These are phyloP conservation scores for Eonycteris spelaea DNA, from an alignment of 2,113 vertebrate species.

Conservation along the genomic window DNA sequence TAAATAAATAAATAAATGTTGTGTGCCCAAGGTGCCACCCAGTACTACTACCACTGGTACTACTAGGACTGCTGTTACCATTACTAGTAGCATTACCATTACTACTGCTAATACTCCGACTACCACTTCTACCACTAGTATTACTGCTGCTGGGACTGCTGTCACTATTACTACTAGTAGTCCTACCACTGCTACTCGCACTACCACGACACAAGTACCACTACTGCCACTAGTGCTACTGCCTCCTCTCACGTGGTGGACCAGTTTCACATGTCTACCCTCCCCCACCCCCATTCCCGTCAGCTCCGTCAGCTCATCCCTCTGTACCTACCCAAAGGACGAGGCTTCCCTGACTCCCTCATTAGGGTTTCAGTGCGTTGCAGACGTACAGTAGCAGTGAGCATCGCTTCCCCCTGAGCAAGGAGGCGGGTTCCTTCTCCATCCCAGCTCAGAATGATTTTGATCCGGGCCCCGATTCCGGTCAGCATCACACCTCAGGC, in stretches of 20 bases:
- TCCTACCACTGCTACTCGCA: fast-evolving
- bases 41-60: background rate
- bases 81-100: too few species aligned
- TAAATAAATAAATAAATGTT: too few species aligned
- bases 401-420: background rate
- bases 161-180: background rate
- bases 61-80: background rate
- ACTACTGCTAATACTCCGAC: too few species aligned
- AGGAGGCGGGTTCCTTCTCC: background rate
- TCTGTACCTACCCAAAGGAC: background rate
- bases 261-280: background rate
- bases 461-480: background rate
- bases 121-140: background rate
- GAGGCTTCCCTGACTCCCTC: background rate
- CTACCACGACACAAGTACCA: background rate
- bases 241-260: background rate
- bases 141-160: fast-evolving
- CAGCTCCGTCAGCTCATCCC: background rate
- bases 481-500: background rate
- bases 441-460: fast-evolving
- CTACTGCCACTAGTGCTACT: background rate
- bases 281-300: too few species aligned
- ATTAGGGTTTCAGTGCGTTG: fast-evolving
- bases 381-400: background rate
- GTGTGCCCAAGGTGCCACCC: background rate